Evolutionary conservation across 2,797 vertebrate genomes (phyloP).

Genomic region (Eulemur mongoz): DNA sequence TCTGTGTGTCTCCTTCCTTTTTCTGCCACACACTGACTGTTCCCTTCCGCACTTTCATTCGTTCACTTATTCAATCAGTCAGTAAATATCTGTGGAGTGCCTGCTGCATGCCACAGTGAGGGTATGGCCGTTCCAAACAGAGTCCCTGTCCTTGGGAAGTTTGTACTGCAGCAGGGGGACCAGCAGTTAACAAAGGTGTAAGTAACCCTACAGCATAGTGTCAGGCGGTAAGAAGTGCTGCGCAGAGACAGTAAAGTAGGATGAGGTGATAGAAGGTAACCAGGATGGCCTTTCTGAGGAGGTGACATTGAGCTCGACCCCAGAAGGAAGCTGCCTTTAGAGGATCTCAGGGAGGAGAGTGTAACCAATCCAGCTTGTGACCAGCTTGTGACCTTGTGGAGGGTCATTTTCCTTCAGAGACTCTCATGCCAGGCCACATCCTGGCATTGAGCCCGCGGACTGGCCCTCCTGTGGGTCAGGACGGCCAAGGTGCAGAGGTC

Average conservation of each 20-base stretch:
- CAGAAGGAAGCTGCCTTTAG: not conserved
- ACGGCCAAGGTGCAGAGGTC: not conserved
- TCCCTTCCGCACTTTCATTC: not conserved
- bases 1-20: not conserved
- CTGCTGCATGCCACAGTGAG: not conserved
- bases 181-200: not conserved
- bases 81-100: not conserved
- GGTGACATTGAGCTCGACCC: not conserved
- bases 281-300: not conserved
- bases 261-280: not conserved
- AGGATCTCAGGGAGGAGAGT: not conserved
- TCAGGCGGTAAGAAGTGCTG: not conserved
- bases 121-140: not conserved
- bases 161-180: not conserved
- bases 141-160: not conserved
- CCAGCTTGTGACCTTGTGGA: not conserved
- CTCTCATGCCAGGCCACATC: not conserved
- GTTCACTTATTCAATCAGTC: not conserved
- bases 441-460: not conserved
- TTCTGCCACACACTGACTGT: not conserved
- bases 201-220: rapidly evolving
- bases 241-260: not conserved
- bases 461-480: not conserved
- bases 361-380: not conserved
- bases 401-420: not conserved